Evolutionary conservation across 2,113 vertebrate genomes (phyloP).

Genomic region (Cyphomyrus discorhynchus): DNA sequence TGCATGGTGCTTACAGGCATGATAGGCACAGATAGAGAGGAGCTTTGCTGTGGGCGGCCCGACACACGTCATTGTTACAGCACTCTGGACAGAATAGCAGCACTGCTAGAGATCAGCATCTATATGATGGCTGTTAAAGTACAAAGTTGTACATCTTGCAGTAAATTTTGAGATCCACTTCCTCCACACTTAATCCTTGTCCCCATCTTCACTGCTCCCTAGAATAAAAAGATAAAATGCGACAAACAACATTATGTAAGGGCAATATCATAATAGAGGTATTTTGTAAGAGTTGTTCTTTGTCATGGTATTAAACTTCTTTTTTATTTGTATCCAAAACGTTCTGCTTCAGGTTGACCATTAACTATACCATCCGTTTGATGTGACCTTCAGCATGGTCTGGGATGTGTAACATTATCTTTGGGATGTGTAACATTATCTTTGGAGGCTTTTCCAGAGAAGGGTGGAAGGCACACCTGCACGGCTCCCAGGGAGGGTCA

Average conservation of each 20-base stretch:
- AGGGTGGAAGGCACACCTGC: slow-evolving; percentile 42
- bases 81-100: neutral
- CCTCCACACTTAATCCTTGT: slow-evolving; percentile 58
- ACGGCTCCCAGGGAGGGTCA: slow-evolving; percentile 38
- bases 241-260: neutral
- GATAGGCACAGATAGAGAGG: neutral
- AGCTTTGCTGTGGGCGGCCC: neutral
- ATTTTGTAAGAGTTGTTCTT: neutral
- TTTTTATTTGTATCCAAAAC: neutral
- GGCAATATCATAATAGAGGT: neutral
- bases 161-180: neutral
- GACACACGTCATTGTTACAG: neutral
- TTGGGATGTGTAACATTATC: neutral
- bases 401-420: neutral
- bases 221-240: slow-evolving; percentile 32
- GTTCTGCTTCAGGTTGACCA: neutral
- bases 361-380: neutral
- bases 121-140: neutral
- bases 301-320: neutral
- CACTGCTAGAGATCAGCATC: neutral
- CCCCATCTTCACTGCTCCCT: slow-evolving; percentile 79
- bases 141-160: neutral
- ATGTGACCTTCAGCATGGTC: neutral
- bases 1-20: neutral
- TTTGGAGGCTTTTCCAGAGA: neutral